Evolutionary conservation across 2,888 invertebrate genomes (phyloP).

Genomic region (Allacma fusca): DNA sequence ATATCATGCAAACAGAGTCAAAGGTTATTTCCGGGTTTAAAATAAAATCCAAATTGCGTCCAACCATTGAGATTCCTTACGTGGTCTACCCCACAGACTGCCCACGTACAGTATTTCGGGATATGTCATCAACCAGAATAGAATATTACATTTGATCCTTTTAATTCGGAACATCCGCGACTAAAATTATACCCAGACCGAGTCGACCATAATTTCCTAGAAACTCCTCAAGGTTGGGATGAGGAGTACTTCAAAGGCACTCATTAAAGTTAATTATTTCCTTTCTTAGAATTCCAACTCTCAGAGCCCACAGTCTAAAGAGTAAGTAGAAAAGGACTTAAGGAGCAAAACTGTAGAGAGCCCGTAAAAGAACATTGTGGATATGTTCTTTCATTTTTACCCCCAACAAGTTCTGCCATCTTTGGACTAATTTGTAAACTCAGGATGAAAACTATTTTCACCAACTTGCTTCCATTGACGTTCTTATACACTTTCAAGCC

Average conservation of each 20-base stretch:
- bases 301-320: neutral
- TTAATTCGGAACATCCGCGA: neutral
- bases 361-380: neutral
- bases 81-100: no score
- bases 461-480: no score
- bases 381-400: neutral
- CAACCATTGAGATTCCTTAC: no score
- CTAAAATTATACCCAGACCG: neutral
- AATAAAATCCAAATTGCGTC: no score
- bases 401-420: neutral
- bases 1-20: no score
- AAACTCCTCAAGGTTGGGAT: neutral
- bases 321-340: no score
- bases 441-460: no score
- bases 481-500: no score
- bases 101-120: no score
- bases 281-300: neutral
- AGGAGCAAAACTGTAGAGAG: no score
- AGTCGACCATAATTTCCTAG: slow-evolving; percentile 4
- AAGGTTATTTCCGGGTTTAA: no score
- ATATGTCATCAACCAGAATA: no score
- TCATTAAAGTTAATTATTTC: neutral
- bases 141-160: neutral
- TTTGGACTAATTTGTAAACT: neutral
- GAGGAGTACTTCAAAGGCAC: neutral